A percentile compares a stretch with the other conserved stretches of the same genome.
Evolutionary conservation across 2,888 invertebrate species (phyloP).

Genomic region (Melieria picta): DNA sequence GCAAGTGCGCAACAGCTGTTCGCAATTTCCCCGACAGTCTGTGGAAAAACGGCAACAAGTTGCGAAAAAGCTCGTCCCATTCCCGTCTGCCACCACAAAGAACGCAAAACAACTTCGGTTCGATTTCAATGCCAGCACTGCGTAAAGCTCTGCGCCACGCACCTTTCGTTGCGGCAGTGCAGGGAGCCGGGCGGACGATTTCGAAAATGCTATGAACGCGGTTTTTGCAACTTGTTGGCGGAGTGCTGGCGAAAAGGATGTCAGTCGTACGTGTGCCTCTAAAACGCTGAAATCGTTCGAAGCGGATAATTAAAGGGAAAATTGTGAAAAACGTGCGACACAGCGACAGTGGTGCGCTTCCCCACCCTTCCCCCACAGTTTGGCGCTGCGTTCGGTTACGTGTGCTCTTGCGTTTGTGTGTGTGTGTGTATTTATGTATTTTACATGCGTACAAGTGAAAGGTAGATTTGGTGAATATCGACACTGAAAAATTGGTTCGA

Average conservation of each 20-base stretch:
- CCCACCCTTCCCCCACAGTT: too few species aligned
- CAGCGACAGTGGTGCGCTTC: neutral
- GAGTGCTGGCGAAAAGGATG: slow-evolving; percentile 41
- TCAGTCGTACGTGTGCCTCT: slow-evolving; percentile 54
- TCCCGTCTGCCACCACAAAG: neutral
- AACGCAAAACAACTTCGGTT: neutral
- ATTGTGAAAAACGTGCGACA: slow-evolving; percentile 7
- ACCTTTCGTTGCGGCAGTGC: neutral
- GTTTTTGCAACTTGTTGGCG: slow-evolving; percentile 58
- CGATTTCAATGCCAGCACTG: slow-evolving; percentile 27
- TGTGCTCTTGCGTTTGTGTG: neutral
- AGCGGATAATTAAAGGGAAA: slow-evolving; percentile 28
- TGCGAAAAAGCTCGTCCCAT: slow-evolving; percentile 56
- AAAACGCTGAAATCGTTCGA: slow-evolving; percentile 42
- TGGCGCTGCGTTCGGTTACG: too few species aligned
- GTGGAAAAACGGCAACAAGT: slow-evolving; percentile 59
- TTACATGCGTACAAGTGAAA: neutral
- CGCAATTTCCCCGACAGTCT: slow-evolving; percentile 24
- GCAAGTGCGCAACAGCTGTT: slow-evolving; percentile 57
- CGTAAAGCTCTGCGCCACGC: slow-evolving; percentile 23
- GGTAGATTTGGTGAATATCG: neutral
- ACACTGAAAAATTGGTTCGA: too few species aligned
- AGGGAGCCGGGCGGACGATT: too few species aligned
- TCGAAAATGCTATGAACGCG: slow-evolving; percentile 14
- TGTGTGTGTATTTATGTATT: neutral